Base-by-base conservation (phyloP, 2,113 vertebrate species). In the Pomatorhinus ruficollis region DNA sequence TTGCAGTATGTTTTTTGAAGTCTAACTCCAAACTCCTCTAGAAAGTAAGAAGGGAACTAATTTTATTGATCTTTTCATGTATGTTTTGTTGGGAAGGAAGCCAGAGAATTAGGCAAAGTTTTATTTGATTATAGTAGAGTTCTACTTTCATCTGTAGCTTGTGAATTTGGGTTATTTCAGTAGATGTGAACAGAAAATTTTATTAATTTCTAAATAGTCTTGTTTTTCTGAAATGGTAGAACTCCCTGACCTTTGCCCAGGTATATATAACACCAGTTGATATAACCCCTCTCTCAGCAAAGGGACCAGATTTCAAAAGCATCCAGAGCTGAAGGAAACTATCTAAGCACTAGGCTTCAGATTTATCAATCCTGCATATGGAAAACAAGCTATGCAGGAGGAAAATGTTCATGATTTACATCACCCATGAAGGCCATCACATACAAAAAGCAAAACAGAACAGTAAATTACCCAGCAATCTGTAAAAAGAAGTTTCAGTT, bases 401-500 rank as follows among this genome's bases (percentile, higher is more conserved):
- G 78, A 79, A 50, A 92, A 65, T 24, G 12, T 71, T 80, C 42
- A 57, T 85, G 40, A 95, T 95, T 95, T 95, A 95, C 27, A 71
- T 61, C 52, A 80, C 52, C n/a, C 52, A 47, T 40, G 70, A 95
- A 93, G 92, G 77, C 63, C 37, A 87, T 63, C 60, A 66, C 47
- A 81, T 18, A 77, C 37, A 83, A 75, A 95, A 91, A 81, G n/a
- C 77, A 93, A 95, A 95, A 71, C 57, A 95, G 74, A 90, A 70
- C 57, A 69, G 45, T 95, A 91, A 85, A 94, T 94, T 94, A 96
- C 27, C 14, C 33, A 72, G 65, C n/a, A 84, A 80, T 45, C 21
- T 42, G 37, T 52, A 71, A 77, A 91, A 82, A 90, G 25, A 85
- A 35, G 78, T 42, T 72, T 79, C 57, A 75, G 31, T 85, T 74